Evolutionary conservation across 2,888 invertebrate species (phyloP), one percentile per base, ranked within the genome.

Genomic region (Euplexia lucipara): DNA sequence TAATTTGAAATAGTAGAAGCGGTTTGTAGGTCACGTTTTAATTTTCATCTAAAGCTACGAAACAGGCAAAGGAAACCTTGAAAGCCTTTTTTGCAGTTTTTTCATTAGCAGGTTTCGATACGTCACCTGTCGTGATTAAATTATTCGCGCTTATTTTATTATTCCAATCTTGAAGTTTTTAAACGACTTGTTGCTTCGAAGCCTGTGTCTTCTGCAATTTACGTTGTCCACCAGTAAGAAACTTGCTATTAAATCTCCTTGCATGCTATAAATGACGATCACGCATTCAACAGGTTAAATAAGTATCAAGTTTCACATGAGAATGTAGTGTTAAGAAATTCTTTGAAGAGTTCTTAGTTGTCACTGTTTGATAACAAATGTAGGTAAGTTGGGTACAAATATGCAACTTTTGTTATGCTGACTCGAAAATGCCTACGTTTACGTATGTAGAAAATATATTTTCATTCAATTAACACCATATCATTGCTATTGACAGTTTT

Each of bases 21-120:
- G 9, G n/a, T 59, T 71, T 76, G n/a, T 79, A 66, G 66, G 77
- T 77, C 76, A 76, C 48, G 45, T n/a, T 61, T 53, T 70, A 62
- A 66, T 53, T 64, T 48, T 71, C 34, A 54, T 49, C 44, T 26
- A 7, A 5, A 57, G 42, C 37, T 37, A 37, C 42, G 51, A 45
- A 47, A 59, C 37, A 51, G 32, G 54, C 49, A 16, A 56, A 62
- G 37, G 42, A 45, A 75, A 69, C 79, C 72, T 81, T 81, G 72
- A 75, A 71, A 75, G 76, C 65, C 61, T 81, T 41, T n/a, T 54
- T 47, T 1, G 34, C 30, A 37, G 47, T 39, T 69, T 61, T 62
- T 67, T 62, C 53, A 42, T 56, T 63, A 66, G 35, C 52, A 44
- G 48, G 45, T 65, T 41, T 57, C 47, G 35, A 59, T 49, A 73